Evolutionary conservation across 2,113 vertebrate genomes (phyloP).

Genomic region (Ahaetulla prasina): DNA sequence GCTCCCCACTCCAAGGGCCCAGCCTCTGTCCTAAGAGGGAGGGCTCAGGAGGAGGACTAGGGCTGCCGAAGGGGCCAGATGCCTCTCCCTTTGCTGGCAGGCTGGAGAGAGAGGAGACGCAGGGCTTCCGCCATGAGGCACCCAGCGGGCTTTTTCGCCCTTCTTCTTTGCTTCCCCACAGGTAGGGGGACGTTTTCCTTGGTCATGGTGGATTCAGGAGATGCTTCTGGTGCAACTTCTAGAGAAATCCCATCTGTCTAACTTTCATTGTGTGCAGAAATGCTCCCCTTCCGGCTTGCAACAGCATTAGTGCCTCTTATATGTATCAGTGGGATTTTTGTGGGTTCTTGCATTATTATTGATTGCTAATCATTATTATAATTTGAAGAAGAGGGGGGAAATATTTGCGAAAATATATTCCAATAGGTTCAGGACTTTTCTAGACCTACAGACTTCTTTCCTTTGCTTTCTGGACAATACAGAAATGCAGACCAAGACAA

Average conservation of each 20-base stretch:
- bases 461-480: not conserved
- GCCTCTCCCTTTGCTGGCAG: not conserved
- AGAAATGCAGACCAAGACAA: not conserved
- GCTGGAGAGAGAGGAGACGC: not conserved
- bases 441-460: not conserved
- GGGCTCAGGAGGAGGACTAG: not conserved
- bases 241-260: not conserved
- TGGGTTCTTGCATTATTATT: not conserved
- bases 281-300: not conserved
- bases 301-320: not conserved
- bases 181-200: slow-evolving; percentile 44
- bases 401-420: not conserved
- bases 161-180: slow-evolving; percentile 36
- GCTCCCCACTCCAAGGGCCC: not conserved
- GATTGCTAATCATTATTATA: not conserved
- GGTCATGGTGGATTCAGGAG: not conserved
- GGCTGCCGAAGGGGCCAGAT: not conserved
- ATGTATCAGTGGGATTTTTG: not conserved
- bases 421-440: not conserved
- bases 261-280: not conserved
- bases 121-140: slow-evolving; percentile 32
- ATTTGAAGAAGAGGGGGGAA: not conserved
- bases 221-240: not conserved
- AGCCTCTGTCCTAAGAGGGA: not conserved
- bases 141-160: not conserved